Conservation (phyloP, 2,888 invertebrate genomes). For the Cheiracanthium punctorium region DNA sequence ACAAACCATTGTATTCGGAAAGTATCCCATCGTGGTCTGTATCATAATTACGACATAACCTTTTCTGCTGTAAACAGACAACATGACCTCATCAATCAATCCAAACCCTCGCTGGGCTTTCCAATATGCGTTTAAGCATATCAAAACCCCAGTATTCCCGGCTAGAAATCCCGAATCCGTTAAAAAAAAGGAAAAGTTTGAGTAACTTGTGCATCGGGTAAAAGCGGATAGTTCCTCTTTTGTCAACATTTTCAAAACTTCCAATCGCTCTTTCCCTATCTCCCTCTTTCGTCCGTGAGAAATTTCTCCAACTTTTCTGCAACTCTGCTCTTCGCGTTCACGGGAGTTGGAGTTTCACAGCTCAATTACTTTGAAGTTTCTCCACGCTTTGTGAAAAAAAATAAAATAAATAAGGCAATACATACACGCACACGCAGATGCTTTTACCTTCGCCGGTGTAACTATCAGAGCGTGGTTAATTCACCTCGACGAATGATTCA, state of each 20-base stretch:
- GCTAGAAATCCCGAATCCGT: too few relatives aligned
- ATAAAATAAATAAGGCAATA: background rate
- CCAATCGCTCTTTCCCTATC: background rate
- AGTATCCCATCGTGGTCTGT: too few relatives aligned
- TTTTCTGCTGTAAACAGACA: too few relatives aligned
- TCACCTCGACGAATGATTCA: background rate
- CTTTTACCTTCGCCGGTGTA: background rate
- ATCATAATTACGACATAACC: too few relatives aligned
- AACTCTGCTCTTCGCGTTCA: background rate
- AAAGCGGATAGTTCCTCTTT: too few relatives aligned
- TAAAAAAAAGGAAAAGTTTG: too few relatives aligned
- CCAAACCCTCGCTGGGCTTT: too few relatives aligned
- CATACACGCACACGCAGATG: background rate
- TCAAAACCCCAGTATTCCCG: too few relatives aligned
- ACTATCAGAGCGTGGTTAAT: slow-evolving; percentile 13
- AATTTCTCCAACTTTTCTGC: slow-evolving; percentile 17
- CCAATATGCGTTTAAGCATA: too few relatives aligned
- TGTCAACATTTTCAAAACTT: background rate
- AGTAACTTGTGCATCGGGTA: too few relatives aligned
- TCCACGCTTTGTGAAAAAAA: background rate
- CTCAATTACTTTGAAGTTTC: background rate
- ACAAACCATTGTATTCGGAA: too few relatives aligned
- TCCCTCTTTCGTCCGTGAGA: background rate
- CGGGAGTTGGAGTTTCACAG: background rate
- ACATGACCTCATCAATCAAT: too few relatives aligned